Evolutionary conservation across 2,888 invertebrate species (phyloP).

Genomic region (Lordiphosa andalusiaca): DNA sequence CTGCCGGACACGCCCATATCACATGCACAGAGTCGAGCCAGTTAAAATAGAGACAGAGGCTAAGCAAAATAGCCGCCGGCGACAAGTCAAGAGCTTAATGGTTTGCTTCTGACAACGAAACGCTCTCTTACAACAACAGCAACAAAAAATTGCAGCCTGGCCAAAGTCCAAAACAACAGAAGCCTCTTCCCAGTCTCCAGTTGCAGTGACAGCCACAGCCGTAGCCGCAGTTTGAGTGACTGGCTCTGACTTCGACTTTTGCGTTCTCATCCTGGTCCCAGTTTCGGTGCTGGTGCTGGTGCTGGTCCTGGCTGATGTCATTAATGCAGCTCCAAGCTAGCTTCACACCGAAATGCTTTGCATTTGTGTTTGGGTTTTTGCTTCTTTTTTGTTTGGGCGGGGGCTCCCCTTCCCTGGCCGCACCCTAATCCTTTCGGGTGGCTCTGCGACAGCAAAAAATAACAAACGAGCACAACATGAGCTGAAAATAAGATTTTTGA

Average conservation of each 20-base stretch:
- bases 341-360: conserved; percentile 38
- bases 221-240: conserved; percentile 58
- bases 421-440: conserved; percentile 23
- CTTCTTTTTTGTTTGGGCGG: not conserved
- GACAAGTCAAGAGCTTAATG: conserved; percentile 62
- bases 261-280: conserved; percentile 3
- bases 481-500: conserved; percentile 76
- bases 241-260: conserved; percentile 67
- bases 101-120: conserved; percentile 47
- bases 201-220: conserved; percentile 29
- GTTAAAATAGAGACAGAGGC: conserved; percentile 5
- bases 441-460: conserved; percentile 49
- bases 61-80: conserved; percentile 31
- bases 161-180: conserved; percentile 2
- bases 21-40: not conserved
- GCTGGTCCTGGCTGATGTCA: conserved; percentile 49
- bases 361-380: conserved; percentile 29
- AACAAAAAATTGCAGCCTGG: conserved; percentile 10
- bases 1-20: conserved; percentile 17
- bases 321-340: conserved; percentile 61
- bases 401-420: too few species aligned
- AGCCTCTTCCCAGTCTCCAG: conserved; percentile 10
- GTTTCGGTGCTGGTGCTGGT: conserved; percentile 3
- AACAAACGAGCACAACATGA: conserved; percentile 73
- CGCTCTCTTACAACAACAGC: conserved; percentile 17